Evolutionary conservation across 2,113 vertebrate genomes (phyloP).

Genomic region (Megalops atlanticus): DNA sequence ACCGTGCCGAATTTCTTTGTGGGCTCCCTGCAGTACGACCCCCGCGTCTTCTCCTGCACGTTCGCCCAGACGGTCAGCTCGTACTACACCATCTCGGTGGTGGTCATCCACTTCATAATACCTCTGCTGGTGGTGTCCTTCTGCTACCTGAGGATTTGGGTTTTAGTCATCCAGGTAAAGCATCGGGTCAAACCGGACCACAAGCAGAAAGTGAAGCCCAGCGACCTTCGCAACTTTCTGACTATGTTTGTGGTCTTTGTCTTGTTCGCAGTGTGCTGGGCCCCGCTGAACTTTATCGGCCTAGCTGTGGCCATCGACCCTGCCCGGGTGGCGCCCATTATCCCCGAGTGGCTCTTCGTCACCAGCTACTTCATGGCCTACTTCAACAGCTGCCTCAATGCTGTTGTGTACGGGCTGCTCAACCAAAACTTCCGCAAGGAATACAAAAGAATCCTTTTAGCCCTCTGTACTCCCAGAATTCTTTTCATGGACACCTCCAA

Average conservation of each 20-base stretch:
- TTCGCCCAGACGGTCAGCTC: slow-evolving; percentile 71
- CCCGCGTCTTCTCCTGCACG: slow-evolving; percentile 74
- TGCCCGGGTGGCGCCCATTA: slow-evolving; percentile 63
- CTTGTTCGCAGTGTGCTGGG: slow-evolving; percentile 65
- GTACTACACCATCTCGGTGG: slow-evolving; percentile 66
- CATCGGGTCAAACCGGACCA: slow-evolving; percentile 68
- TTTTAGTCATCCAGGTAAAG: slow-evolving; percentile 72
- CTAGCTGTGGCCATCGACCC: slow-evolving; percentile 71
- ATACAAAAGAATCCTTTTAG: slow-evolving; percentile 73
- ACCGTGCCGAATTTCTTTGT: slow-evolving; percentile 78
- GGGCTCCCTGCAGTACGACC: slow-evolving; percentile 73
- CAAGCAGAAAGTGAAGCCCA: slow-evolving; percentile 66
- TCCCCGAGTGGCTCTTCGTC: slow-evolving; percentile 79
- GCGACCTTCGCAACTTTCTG: slow-evolving; percentile 75
- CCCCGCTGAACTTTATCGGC: slow-evolving; percentile 8
- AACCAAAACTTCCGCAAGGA: slow-evolving; percentile 81
- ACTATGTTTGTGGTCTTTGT: slow-evolving; percentile 83
- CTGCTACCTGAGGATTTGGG: slow-evolving; percentile 77
- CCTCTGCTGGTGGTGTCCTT: slow-evolving; percentile 70
- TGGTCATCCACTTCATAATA: slow-evolving; percentile 74
- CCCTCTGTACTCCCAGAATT: slow-evolving; percentile 64
- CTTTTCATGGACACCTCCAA: slow-evolving; percentile 69
- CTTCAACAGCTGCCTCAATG: slow-evolving; percentile 84
- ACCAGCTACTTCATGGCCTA: slow-evolving; percentile 81
- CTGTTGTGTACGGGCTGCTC: slow-evolving; percentile 76